These are phyloP conservation scores for Platycnemis pennipes DNA, from an alignment of 2,888 invertebrate species.

Conservation along the genomic window DNA sequence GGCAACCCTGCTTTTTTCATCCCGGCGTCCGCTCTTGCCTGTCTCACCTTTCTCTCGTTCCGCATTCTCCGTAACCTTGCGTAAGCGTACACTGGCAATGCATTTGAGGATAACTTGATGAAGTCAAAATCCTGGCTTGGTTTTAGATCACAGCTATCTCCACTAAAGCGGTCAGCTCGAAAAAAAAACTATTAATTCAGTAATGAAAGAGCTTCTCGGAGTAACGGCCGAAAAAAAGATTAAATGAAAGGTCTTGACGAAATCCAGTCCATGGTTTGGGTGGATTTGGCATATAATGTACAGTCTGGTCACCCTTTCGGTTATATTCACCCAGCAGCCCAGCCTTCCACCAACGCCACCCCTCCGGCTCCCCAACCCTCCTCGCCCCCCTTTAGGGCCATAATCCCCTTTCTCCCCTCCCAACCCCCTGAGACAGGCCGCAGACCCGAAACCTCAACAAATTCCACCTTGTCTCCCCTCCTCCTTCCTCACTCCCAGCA, in stretches of 20 bases:
- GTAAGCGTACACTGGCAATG: too few relatives aligned
- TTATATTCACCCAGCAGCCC: not conserved
- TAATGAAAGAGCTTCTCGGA: not conserved
- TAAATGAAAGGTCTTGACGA: not conserved
- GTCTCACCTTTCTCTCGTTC: too few relatives aligned
- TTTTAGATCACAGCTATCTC: not conserved
- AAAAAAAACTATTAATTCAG: not conserved
- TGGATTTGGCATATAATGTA: not conserved
- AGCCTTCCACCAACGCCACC: not conserved
- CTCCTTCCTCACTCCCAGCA: not conserved
- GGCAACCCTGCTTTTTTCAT: too few relatives aligned
- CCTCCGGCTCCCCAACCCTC: not conserved
- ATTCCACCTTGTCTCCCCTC: not conserved
- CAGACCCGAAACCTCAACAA: slow-evolving; percentile 3
- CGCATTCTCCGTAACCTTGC: too few relatives aligned
- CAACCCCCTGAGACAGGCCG: not conserved
- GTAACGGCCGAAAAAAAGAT: not conserved
- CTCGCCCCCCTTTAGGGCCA: not conserved
- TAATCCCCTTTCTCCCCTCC: not conserved
- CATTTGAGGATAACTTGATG: not conserved
- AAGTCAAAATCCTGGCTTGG: not conserved
- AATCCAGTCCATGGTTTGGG: not conserved
- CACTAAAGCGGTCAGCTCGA: not conserved
- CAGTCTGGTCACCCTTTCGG: not conserved
- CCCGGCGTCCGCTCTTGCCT: too few relatives aligned